Evolutionary conservation across 2,888 invertebrate genomes (phyloP), one percentile per base, ranked within the genome.

Genomic region (Drosophila mimica): DNA sequence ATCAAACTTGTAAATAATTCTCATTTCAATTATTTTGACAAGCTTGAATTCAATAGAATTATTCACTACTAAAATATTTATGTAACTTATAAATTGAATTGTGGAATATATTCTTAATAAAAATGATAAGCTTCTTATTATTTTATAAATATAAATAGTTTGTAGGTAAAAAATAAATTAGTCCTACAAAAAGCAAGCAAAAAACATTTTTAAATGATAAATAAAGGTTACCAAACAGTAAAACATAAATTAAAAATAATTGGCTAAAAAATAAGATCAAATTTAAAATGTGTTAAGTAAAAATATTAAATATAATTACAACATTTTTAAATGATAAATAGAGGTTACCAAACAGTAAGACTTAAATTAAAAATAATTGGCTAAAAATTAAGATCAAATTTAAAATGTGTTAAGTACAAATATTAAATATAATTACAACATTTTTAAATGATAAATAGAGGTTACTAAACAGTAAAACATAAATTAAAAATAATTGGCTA

Each of bases 261-360:
- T 34, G 4, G 0, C 34, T 13, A 25, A n/a, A 2, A 40, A 9
- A 5, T 40, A 9, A n/a, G n/a, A 2, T 40, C 5, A n/a, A 40
- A n/a, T 40, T 40, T n/a, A 0, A n/a, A 9, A 5, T 40, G 9
- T n/a, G 9, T n/a, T 40, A 40, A 40, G 9, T n/a, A 11, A n/a
- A 9, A n/a, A n/a, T 40, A 5, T 40, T 3, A 40, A n/a, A n/a
- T n/a, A n/a, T n/a, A n/a, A n/a, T n/a, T n/a, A n/a, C n/a, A 40
- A n/a, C 5, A 40, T 40, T n/a, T 9, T n/a, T n/a, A 40, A 9
- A 40, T 40, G 0, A 0, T 4, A 9, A 40, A 40, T 8, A n/a
- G 0, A 4, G 2, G n/a, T n/a, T 2, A n/a, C 15, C 9, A 9
- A 40, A 17, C 0, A 9, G n/a, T 9, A 40, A 17, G 0, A 17